A percentile compares a stretch with the other conserved stretches of the same genome.
Conservation (phyloP, 2,888 invertebrate species). For the Coremacera marginata region DNA sequence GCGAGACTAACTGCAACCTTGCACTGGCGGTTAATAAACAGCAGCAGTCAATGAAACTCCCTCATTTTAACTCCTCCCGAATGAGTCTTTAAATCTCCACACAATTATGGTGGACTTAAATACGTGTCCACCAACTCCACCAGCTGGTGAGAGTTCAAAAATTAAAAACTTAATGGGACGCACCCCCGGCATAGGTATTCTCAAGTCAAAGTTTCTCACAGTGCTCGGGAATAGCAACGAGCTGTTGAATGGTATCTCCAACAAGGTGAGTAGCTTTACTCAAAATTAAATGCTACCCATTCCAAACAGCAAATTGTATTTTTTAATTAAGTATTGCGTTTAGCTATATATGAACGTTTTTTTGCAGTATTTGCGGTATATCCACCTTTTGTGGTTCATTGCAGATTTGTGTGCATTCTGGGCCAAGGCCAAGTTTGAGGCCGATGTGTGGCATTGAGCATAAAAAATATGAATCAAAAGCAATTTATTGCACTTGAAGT, state of each 20-base stretch:
- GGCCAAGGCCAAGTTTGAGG: slow-evolving; percentile 27
- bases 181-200: slow-evolving; percentile 68
- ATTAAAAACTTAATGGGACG: slow-evolving; percentile 70
- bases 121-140: slow-evolving; percentile 60
- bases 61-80: not conserved
- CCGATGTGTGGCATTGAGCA: not conserved
- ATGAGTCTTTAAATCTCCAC: slow-evolving; percentile 41
- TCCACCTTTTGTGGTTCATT: slow-evolving; percentile 9
- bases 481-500: slow-evolving; percentile 16
- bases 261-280: slow-evolving; percentile 64
- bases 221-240: slow-evolving; percentile 71
- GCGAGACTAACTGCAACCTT: not conserved
- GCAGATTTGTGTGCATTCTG: slow-evolving; percentile 3
- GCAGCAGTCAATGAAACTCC: slow-evolving; percentile 15
- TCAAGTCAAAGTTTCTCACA: slow-evolving; percentile 70
- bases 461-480: not conserved
- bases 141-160: slow-evolving; percentile 67
- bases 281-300: not conserved
- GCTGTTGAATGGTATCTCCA: slow-evolving; percentile 70
- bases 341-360: not conserved
- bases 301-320: not conserved
- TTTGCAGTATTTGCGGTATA: not conserved
- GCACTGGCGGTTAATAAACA: not conserved
- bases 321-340: not conserved
- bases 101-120: slow-evolving; percentile 48